Evolutionary conservation across 1,140 invertebrate genomes (phyloP), one percentile per base, ranked within the genome.

Genomic region (Drosophila leontia): DNA sequence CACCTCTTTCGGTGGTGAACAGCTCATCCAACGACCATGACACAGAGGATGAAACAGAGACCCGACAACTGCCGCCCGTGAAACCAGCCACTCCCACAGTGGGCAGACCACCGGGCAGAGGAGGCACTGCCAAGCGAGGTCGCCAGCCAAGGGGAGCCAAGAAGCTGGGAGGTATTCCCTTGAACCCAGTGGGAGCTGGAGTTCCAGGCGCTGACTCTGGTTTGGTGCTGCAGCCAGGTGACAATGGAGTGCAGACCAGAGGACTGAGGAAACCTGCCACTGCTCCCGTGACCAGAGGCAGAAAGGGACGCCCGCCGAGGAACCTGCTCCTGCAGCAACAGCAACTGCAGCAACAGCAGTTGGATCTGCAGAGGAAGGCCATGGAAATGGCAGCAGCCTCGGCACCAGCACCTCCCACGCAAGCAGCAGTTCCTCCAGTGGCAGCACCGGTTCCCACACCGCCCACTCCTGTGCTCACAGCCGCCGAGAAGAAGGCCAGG

Each of bases 41-140:
- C 35, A 92, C 91, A 3, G 91, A 92, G 48, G 83, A 93, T 34
- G 91, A 92, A 45, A 90, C 91, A 2, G 91, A 92, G 44, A 92
- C 91, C 1, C 82, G 75, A 0, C 86, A 82, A 32, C 3, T 82
- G 57, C 71, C 75, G 3, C 45, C 62, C 4, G 34, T 42, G 2
- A 86, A 87, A 47, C 29, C 61, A 7, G 26, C 56, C 4, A 64
- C 74, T 3, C 70, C 78, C 0, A 76, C 82, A 5, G 82, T 87
- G 12, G 87, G 87, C 6, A 71, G 82, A 44, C 87, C 82, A 15
- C 74, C 91, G 0, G 67, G 84, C 17, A 35, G 72, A 13, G 80
- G 91, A 19, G 91, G 91, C 26, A 75, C 63, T 0, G 74, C 85
- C 0, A 92, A 91, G 55, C 85, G 91, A 23, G 91, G 91, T 1